Conservation (phyloP, 2,113 vertebrate species). For the Felis chaus region DNA sequence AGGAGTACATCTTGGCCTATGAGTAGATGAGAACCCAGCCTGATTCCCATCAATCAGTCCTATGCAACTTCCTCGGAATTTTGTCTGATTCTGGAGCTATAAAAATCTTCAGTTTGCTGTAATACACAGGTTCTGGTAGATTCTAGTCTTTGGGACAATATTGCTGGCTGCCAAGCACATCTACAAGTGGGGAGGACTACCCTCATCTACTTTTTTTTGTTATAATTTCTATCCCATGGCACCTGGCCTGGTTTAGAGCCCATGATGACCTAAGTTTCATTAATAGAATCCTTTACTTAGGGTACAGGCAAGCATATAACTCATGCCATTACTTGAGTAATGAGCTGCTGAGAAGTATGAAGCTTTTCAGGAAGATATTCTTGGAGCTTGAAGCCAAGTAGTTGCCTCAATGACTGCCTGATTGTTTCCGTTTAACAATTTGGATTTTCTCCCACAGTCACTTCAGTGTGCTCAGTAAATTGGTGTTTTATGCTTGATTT, state of each 20-base stretch:
- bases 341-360: constrained; percentile 44
- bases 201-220: background rate
- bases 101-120: background rate
- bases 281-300: background rate
- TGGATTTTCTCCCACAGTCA: constrained; percentile 50
- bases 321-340: background rate
- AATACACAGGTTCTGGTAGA: background rate
- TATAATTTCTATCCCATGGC: background rate
- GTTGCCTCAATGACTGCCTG: constrained; percentile 39
- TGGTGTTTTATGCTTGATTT: constrained; percentile 45
- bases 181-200: background rate
- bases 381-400: background rate
- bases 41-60: background rate
- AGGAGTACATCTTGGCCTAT: background rate
- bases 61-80: background rate
- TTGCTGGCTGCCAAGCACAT: background rate
- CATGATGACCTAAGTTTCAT: background rate
- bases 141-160: background rate
- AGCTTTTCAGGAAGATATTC: constrained; percentile 63
- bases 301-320: background rate
- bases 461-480: constrained; percentile 14
- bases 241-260: constrained; percentile 25
- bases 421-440: constrained; percentile 55
- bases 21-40: background rate
- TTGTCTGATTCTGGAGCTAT: background rate